Base-by-base conservation (phyloP, 2,888 invertebrate species). In the Dynastes maya region DNA sequence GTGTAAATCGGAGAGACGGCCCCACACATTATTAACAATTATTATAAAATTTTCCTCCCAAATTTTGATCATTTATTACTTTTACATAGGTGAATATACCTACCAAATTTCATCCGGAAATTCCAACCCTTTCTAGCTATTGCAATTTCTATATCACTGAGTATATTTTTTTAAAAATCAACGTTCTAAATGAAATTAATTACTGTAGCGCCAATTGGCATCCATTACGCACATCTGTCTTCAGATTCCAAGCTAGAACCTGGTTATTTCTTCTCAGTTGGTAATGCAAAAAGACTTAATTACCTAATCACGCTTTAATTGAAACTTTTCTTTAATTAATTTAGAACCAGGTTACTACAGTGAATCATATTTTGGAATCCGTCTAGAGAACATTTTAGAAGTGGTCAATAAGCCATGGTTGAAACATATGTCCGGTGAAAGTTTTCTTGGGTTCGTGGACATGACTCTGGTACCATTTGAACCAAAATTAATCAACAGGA, bases 321-420 rank as follows among this genome's bases (percentile, higher is more conserved):
- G 8, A 45, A 11, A 11, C 2, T 11, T 11, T 70, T 55, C 13
- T 3, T 49, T 16, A 5, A 16, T 76, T 6, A 45, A 65, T 75
- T n/a, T 65, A 74, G 97, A 97, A 84, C 98, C 98, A 0, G 97
- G 97, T 6, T 97, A 94, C 90, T 98, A 98, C 87, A 94, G 95
- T 85, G 92, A 93, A 80, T 93, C 93, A 3, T 92, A 95, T 84
- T 98, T 95, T 88, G 98, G 98, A 0, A 92, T 97, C 45, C 92
- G 96, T 13, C 90, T 98, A 76, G 97, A 97, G 85, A 98, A 97
- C 86, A 92, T 96, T 29, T 88, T 96, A 71, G 94, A 96, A 89
- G 95, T 96, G 8, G 87, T 94, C 6, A 86, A 88, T 72, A 89
- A 89, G 49, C 90, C 89, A 1, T 90, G 90, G 82, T 85, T 89